Evolutionary conservation across 2,797 vertebrate genomes (phyloP).

Genomic region (Rhinogobio ventralis): DNA sequence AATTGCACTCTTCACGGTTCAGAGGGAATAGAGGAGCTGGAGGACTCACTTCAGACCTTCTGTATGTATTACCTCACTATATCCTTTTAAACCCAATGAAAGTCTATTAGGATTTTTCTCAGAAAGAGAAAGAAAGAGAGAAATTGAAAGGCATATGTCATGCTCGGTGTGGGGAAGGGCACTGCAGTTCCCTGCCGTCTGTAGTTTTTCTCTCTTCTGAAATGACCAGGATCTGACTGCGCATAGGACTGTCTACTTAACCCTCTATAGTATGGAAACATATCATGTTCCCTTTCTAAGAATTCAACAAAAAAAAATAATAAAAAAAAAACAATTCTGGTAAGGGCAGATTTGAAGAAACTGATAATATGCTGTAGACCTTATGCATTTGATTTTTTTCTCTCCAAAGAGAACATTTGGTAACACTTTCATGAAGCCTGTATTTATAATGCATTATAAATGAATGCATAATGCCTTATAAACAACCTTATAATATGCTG

Average conservation of each 20-base stretch:
- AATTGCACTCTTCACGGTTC: slow-evolving; percentile 66
- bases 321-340: not conserved
- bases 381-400: not conserved
- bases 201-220: slow-evolving; percentile 1
- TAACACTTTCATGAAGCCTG: no score
- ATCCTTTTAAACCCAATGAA: slow-evolving; percentile 34
- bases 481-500: no score
- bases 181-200: not conserved
- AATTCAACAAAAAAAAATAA: not conserved
- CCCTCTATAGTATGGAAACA: slow-evolving; percentile 1
- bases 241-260: slow-evolving; percentile 22
- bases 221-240: slow-evolving; percentile 7
- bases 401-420: not conserved
- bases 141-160: slow-evolving; percentile 14
- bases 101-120: slow-evolving; percentile 12
- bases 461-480: no score
- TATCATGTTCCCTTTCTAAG: not conserved
- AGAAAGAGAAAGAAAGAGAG: slow-evolving; percentile 11
- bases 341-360: not conserved
- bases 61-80: slow-evolving; percentile 20
- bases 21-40: slow-evolving; percentile 49
- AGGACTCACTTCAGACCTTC: slow-evolving; percentile 37
- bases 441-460: no score
- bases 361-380: not conserved
- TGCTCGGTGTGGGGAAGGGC: not conserved